These are phyloP conservation scores for Sesamia nonagrioides DNA, from an alignment of 1,140 invertebrate species.

Conservation along the genomic window DNA sequence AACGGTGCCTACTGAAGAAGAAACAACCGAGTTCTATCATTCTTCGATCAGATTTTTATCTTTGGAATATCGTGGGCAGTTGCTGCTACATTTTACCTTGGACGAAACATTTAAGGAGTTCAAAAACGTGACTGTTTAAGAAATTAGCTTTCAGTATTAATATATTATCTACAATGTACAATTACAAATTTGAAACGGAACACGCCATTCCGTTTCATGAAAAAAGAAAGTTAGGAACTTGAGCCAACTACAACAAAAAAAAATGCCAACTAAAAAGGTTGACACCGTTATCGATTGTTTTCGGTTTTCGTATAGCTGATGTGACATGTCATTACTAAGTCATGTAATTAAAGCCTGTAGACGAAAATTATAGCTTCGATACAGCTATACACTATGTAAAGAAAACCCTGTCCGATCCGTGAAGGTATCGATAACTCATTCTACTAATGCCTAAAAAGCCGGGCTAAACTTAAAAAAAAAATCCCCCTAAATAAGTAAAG, in stretches of 20 bases:
- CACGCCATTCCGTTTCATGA: background rate
- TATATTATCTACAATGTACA: background rate
- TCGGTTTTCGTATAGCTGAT: too few relatives aligned
- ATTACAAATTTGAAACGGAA: background rate
- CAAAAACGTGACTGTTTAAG: background rate
- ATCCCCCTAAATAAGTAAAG: too few relatives aligned
- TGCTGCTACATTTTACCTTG: background rate
- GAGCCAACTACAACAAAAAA: too few relatives aligned
- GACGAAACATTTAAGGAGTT: background rate
- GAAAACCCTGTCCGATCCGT: too few relatives aligned
- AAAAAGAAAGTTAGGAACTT: background rate
- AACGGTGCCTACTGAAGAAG: conserved; percentile 12
- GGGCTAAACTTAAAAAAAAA: too few relatives aligned
- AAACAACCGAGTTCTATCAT: background rate
- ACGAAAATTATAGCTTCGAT: background rate
- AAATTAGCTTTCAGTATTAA: background rate
- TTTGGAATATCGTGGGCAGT: background rate
- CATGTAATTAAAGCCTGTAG: background rate
- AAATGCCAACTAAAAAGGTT: too few relatives aligned
- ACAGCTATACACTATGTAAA: too few relatives aligned
- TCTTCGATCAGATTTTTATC: background rate
- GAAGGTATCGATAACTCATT: too few relatives aligned
- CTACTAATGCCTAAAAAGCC: too few relatives aligned
- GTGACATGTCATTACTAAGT: too few relatives aligned
- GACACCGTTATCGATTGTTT: too few relatives aligned